phyloP scores from a whole-genome alignment of 2,797 vertebrate species.

The Trematomus bernacchii region DNA sequence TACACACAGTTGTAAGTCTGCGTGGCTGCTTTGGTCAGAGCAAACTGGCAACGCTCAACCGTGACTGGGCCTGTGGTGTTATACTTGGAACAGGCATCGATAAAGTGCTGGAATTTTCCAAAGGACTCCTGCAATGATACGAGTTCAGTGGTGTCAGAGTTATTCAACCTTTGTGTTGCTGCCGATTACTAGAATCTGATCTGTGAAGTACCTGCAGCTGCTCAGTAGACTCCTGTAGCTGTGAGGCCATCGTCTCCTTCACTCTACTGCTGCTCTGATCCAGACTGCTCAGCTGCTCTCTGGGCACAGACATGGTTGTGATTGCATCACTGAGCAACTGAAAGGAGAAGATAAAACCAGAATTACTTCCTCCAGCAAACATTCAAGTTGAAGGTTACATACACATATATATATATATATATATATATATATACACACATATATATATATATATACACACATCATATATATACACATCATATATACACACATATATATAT shows the following conservation, averaged over 20 bases:
- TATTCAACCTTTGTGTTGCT: not conserved
- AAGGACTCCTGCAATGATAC: conserved; percentile 64
- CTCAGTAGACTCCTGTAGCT: conserved; percentile 53
- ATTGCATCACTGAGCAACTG: conserved; percentile 67
- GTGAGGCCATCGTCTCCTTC: not conserved
- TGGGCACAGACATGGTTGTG: conserved; percentile 28
- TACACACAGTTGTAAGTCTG: not conserved
- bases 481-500: too few species aligned
- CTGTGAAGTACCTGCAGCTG: conserved; percentile 71
- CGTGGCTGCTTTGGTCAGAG: conserved; percentile 45
- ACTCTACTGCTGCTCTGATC: conserved; percentile 7
- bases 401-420: too few species aligned
- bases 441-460: too few species aligned
- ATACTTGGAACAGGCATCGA: conserved; percentile 20
- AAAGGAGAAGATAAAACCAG: not conserved
- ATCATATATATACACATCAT: too few species aligned
- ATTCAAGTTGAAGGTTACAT: too few species aligned
- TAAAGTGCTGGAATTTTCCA: conserved; percentile 59
- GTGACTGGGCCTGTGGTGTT: not conserved
- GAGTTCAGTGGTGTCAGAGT: not conserved
- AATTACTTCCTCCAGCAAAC: too few species aligned
- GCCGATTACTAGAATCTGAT: fast-evolving
- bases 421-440: too few species aligned
- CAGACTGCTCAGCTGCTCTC: conserved; percentile 43
- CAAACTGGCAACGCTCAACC: not conserved